Conservation (phyloP, 2,888 invertebrate species). For the Lypha dubia region DNA sequence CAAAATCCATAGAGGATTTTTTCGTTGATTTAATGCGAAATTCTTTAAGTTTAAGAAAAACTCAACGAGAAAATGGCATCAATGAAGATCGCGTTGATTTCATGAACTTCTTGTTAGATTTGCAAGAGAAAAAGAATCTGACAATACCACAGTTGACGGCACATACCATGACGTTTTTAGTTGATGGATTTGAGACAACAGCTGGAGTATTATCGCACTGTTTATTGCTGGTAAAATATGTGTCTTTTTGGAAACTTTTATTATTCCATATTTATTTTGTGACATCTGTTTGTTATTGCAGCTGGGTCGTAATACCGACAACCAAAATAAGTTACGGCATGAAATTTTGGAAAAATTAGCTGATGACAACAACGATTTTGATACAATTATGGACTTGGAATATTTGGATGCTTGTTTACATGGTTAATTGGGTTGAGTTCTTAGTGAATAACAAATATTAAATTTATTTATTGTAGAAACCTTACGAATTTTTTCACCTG, state of each 20-base stretch:
- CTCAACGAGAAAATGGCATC: constrained; percentile 59
- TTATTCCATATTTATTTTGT: background rate
- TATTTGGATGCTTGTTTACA: constrained; percentile 80
- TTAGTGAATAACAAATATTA: background rate
- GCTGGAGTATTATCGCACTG: constrained; percentile 77
- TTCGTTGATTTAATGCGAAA: constrained; percentile 77
- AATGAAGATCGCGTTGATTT: constrained; percentile 78
- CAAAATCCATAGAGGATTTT: constrained; percentile 86
- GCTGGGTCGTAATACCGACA: constrained; percentile 76
- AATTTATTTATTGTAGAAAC: constrained; percentile 75
- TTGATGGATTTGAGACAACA: constrained; percentile 81
- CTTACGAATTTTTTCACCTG: constrained; percentile 78
- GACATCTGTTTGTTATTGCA: constrained; percentile 32
- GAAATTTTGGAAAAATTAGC: constrained; percentile 75
- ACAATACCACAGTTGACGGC: constrained; percentile 75
- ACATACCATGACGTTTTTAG: constrained; percentile 80
- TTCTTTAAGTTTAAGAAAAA: constrained; percentile 76
- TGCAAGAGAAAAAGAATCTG: constrained; percentile 79
- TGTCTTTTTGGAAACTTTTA: constrained; percentile 40
- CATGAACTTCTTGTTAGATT: constrained; percentile 79
- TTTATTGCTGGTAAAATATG: constrained; percentile 75
- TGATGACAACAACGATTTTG: constrained; percentile 76
- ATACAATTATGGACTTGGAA: constrained; percentile 77
- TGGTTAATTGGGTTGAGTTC: constrained; percentile 73
- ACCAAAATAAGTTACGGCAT: constrained; percentile 76